Evolutionary conservation across 2,888 invertebrate species (phyloP).

Genomic region (Ligdia adustata): DNA sequence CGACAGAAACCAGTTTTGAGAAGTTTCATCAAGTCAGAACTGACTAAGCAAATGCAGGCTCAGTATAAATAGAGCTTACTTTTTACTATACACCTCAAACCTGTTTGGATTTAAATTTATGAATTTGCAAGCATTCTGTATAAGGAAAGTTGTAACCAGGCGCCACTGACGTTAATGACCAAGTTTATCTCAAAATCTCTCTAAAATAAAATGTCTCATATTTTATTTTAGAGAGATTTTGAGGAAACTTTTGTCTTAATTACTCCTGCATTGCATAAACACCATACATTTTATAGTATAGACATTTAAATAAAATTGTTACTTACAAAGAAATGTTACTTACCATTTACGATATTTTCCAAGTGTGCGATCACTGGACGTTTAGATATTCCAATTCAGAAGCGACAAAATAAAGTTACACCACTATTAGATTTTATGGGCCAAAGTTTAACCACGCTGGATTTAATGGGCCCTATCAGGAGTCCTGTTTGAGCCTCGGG

Average conservation of each 20-base stretch:
- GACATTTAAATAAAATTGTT: no score
- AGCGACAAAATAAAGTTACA: slow-evolving; percentile 28
- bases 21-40: background rate
- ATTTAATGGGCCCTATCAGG: slow-evolving; percentile 40
- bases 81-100: background rate
- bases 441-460: slow-evolving; percentile 38
- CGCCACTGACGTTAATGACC: background rate
- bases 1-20: background rate
- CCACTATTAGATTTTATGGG: slow-evolving; percentile 44
- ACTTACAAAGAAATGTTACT: no score
- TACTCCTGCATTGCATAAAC: no score
- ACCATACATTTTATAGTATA: no score
- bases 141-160: no score
- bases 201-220: no score
- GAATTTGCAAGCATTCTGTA: slow-evolving; percentile 6
- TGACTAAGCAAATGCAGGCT: background rate
- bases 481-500: slow-evolving; percentile 25
- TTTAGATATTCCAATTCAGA: no score
- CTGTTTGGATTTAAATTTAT: slow-evolving; percentile 7
- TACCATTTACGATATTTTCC: no score
- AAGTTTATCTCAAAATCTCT: no score
- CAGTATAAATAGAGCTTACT: slow-evolving; percentile 3
- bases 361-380: no score
- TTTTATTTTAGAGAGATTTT: no score
- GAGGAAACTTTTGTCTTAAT: no score